phyloP scores from a whole-genome alignment of 2,113 vertebrate genomes.

The Chunga burmeisteri region DNA sequence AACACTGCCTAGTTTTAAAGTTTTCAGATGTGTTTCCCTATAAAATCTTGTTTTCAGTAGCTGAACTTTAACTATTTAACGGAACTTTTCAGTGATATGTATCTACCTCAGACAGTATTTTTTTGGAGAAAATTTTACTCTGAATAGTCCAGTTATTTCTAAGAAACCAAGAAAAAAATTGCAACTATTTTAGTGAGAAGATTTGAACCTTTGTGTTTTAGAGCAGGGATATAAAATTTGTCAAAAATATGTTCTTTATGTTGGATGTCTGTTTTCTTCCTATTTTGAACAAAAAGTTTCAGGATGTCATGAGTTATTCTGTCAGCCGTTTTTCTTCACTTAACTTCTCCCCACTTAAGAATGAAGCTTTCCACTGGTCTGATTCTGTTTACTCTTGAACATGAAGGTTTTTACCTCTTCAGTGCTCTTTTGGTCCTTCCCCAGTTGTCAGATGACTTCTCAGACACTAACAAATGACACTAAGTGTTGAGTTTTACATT shows the following conservation, averaged over 20 bases:
- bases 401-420: constrained; percentile 13
- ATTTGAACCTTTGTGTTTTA: neutral
- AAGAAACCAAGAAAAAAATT: neutral
- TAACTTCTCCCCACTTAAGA: constrained; percentile 11
- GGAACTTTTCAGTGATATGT: neutral
- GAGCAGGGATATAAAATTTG: neutral
- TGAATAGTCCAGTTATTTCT: neutral
- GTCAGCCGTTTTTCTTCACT: neutral
- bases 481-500: neutral
- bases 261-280: neutral
- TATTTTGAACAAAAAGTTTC: neutral
- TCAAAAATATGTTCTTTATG: neutral
- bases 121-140: neutral
- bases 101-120: neutral
- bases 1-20: neutral
- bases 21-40: neutral
- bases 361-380: neutral
- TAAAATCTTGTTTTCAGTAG: neutral
- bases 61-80: neutral
- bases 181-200: neutral
- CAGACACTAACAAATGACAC: neutral
- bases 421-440: neutral
- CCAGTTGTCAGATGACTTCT: constrained; percentile 16
- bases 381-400: constrained; percentile 46
- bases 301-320: neutral